Percentiles rank a stretch among this genome's conserved stretches.
Evolutionary conservation across 2,888 invertebrate species (phyloP).

Genomic region (Drosophila paranaensis): DNA sequence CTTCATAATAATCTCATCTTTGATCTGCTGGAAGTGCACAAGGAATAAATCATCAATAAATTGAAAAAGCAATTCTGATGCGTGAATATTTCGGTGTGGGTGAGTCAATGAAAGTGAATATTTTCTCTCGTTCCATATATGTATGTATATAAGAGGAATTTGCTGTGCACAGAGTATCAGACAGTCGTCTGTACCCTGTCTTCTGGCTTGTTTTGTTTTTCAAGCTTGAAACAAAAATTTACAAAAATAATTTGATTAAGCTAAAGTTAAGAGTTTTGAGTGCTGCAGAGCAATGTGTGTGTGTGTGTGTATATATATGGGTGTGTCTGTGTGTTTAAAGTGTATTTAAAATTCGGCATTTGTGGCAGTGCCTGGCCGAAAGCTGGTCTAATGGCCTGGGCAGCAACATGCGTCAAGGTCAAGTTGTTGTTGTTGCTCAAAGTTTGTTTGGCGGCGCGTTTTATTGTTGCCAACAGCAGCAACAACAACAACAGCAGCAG

Average conservation of each 20-base stretch:
- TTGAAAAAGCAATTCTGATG: no score
- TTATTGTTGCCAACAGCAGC: constrained; percentile 54
- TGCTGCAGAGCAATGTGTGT: not conserved
- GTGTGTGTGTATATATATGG: not conserved
- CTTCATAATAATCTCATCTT: no score
- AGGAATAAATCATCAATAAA: no score
- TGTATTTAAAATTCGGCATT: constrained; percentile 19
- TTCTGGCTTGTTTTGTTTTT: not conserved
- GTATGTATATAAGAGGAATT: no score
- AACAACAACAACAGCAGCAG: constrained; percentile 25
- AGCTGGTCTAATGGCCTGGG: constrained; percentile 45
- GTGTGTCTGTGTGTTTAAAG: constrained; percentile 4
- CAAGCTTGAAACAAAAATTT: not conserved
- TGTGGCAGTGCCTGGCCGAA: constrained; percentile 8
- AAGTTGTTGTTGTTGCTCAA: constrained; percentile 36
- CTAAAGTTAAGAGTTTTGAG: constrained; percentile 3
- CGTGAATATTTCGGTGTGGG: no score
- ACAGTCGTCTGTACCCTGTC: not conserved
- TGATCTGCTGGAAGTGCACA: no score
- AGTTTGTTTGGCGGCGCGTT: constrained; percentile 70
- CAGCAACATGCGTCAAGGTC: constrained; percentile 55
- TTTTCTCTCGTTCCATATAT: no score
- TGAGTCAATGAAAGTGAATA: no score
- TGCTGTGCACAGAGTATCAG: not conserved
- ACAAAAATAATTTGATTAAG: constrained; percentile 3